These are phyloP conservation scores for Meloidogyne floridensis DNA, from an alignment of 1,140 invertebrate species.

Conservation along the genomic window DNA sequence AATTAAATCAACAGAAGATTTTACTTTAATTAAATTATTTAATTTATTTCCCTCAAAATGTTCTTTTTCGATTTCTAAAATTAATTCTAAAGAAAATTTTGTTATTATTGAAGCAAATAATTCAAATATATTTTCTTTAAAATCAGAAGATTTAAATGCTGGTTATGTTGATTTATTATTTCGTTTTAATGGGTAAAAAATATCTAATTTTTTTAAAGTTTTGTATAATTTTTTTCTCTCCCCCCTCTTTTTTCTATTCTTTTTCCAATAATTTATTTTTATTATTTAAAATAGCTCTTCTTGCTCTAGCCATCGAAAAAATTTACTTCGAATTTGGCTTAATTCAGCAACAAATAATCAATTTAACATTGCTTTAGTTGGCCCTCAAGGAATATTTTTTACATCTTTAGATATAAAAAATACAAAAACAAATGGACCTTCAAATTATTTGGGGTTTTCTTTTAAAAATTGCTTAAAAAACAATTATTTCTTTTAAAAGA, in stretches of 20 bases:
- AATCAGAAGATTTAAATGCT: constrained; percentile 13
- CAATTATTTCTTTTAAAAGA: not conserved
- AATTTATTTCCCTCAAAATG: constrained; percentile 30
- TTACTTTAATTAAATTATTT: constrained; percentile 24
- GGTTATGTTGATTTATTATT: constrained; percentile 28
- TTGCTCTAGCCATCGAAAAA: constrained; percentile 10
- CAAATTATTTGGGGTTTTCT: not conserved
- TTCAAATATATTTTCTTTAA: not conserved
- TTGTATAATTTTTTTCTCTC: no score
- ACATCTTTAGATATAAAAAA: constrained; percentile 16
- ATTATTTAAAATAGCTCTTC: not conserved
- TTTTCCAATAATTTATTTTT: not conserved
- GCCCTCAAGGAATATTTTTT: constrained; percentile 23
- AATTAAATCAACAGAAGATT: constrained; percentile 19
- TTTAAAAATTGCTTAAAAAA: not conserved
- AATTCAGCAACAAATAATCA: constrained; percentile 4
- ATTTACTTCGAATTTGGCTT: constrained; percentile 14
- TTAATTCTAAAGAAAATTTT: not conserved
- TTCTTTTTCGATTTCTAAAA: constrained; percentile 14
- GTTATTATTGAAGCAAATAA: constrained; percentile 1
- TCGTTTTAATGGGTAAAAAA: constrained; percentile 19
- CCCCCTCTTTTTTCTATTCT: no score
- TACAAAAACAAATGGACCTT: not conserved
- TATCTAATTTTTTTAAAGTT: no score
- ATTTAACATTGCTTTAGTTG: constrained; percentile 21